A percentile compares a stretch with the other conserved stretches of the same genome.
phyloP scores from a whole-genome alignment of 1,140 invertebrate genomes.

The Anastatus disparis region DNA sequence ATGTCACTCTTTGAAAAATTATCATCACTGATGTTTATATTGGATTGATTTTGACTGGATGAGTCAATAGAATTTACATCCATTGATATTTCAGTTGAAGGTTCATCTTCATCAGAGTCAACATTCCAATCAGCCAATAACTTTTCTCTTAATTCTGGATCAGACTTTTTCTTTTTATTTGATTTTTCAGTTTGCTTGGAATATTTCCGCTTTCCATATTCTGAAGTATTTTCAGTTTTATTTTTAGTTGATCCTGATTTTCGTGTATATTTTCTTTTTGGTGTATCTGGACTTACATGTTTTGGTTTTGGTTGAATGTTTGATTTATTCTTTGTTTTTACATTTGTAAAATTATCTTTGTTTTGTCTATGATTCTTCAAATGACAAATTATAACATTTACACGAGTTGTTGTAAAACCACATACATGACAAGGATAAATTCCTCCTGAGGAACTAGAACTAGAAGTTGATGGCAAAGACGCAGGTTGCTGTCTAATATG shows the following conservation, averaged over 20 bases:
- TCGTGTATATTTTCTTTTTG: slow-evolving; percentile 64
- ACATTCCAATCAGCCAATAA: slow-evolving; percentile 65
- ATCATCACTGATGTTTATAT: slow-evolving; percentile 46
- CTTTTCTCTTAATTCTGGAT: slow-evolving; percentile 59
- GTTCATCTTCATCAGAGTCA: slow-evolving; percentile 42
- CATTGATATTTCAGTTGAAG: slow-evolving; percentile 5
- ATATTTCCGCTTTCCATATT: slow-evolving; percentile 56
- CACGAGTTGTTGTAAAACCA: slow-evolving; percentile 71
- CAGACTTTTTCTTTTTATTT: slow-evolving; percentile 60
- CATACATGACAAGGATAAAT: slow-evolving; percentile 75
- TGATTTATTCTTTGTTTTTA: slow-evolving; percentile 43
- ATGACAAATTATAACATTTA: slow-evolving; percentile 78
- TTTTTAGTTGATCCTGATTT: slow-evolving; percentile 50
- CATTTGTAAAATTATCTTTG: slow-evolving; percentile 36
- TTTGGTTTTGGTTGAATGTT: slow-evolving; percentile 46
- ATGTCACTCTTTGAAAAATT: slow-evolving; percentile 1
- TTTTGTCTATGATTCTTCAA: slow-evolving; percentile 71
- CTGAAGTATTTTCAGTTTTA: slow-evolving; percentile 46
- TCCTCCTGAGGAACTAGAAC: slow-evolving; percentile 52
- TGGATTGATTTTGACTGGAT: slow-evolving; percentile 50
- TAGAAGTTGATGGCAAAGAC: slow-evolving; percentile 47
- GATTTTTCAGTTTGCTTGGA: slow-evolving; percentile 53
- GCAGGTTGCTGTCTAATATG: slow-evolving; percentile 64
- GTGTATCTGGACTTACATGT: slow-evolving; percentile 53
- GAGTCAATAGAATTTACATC: not conserved